Evolutionary conservation across 2,888 invertebrate genomes (phyloP).

Genomic region (Ecliptopera silaceata): DNA sequence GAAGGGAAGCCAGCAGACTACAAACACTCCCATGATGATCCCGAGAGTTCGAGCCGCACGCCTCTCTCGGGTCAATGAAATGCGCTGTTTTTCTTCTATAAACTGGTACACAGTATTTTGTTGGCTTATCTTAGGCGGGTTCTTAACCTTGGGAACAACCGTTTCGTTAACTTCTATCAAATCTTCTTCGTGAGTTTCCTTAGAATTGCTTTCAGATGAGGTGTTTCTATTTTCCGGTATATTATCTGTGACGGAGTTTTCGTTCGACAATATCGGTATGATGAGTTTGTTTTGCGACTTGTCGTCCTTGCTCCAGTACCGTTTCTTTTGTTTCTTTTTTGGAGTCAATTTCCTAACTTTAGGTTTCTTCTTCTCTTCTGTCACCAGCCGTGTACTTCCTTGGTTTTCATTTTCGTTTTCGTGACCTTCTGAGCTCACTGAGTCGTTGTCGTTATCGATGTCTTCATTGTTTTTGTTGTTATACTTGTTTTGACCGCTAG

Average conservation of each 20-base stretch:
- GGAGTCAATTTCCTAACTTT: slow-evolving; percentile 57
- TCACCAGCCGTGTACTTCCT: slow-evolving; percentile 61
- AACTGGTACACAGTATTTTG: slow-evolving; percentile 90
- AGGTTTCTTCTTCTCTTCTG: slow-evolving; percentile 70
- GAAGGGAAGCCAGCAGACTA: slow-evolving; percentile 99
- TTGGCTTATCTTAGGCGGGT: slow-evolving; percentile 57
- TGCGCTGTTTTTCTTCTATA: slow-evolving; percentile 94
- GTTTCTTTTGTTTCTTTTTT: slow-evolving; percentile 81
- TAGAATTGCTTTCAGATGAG: slow-evolving; percentile 77
- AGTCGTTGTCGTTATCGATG: slow-evolving; percentile 89
- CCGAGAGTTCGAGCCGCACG: slow-evolving; percentile 97
- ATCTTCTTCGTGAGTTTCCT: slow-evolving; percentile 72
- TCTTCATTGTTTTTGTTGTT: slow-evolving; percentile 75
- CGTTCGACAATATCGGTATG: slow-evolving; percentile 73
- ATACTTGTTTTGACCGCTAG: slow-evolving; percentile 70
- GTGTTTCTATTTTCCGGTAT: slow-evolving; percentile 71
- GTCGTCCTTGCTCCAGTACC: slow-evolving; percentile 80
- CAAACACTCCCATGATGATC: slow-evolving; percentile 98
- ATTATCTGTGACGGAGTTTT: slow-evolving; percentile 73
- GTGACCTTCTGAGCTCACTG: slow-evolving; percentile 92
- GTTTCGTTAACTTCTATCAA: slow-evolving; percentile 61
- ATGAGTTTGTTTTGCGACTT: slow-evolving; percentile 75
- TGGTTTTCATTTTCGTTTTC: slow-evolving; percentile 88
- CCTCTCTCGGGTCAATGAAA: slow-evolving; percentile 96
- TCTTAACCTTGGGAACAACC: slow-evolving; percentile 54